phyloP scores from a whole-genome alignment of 1,140 invertebrate genomes.

The Cryptotermes secundus region DNA sequence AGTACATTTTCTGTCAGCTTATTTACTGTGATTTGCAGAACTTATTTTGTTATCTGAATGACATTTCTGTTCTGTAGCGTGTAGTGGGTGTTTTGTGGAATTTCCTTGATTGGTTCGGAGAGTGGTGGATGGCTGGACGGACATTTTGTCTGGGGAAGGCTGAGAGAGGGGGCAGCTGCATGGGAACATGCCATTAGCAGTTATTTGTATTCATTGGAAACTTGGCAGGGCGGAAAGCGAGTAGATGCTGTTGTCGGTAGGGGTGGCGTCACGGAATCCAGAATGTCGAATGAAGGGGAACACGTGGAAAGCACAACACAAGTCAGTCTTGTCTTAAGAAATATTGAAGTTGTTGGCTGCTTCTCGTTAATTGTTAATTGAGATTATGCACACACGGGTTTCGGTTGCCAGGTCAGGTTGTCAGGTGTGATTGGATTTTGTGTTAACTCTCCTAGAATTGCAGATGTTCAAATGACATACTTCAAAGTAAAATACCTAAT shows the following conservation, averaged over 20 bases:
- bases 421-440: too few relatives aligned
- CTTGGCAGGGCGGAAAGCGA: not conserved
- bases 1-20: too few relatives aligned
- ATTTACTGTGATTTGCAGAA: too few relatives aligned
- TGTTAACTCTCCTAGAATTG: too few relatives aligned
- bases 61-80: not conserved
- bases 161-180: not conserved
- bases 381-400: too few relatives aligned
- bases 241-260: not conserved
- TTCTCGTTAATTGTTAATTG: too few relatives aligned
- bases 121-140: too few relatives aligned
- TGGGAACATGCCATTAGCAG: not conserved
- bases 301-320: too few relatives aligned
- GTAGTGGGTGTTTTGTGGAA: not conserved
- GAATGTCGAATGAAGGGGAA: not conserved
- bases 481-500: too few relatives aligned
- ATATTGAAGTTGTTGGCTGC: not conserved
- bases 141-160: not conserved
- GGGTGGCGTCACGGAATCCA: not conserved
- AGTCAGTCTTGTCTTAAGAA: not conserved
- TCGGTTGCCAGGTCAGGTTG: too few relatives aligned
- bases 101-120: not conserved
- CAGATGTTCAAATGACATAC: too few relatives aligned
- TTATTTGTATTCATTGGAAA: conserved; percentile 20
- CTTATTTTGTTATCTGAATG: not conserved